Conservation (phyloP, 1,140 invertebrate species). For the Proales similis region DNA sequence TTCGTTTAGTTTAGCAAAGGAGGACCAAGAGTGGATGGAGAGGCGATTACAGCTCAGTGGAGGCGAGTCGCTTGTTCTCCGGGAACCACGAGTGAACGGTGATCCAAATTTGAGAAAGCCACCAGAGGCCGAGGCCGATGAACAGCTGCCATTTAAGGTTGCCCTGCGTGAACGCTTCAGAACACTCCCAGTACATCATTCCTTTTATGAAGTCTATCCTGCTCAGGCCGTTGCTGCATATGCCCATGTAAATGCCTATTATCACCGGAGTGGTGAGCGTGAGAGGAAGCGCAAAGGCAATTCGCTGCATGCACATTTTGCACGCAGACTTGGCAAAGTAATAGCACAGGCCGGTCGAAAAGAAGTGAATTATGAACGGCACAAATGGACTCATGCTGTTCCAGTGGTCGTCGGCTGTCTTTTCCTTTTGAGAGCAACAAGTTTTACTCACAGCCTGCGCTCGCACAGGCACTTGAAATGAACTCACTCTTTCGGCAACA, state of each 20-base stretch:
- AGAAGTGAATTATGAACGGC: constrained; percentile 43
- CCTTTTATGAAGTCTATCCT: constrained; percentile 31
- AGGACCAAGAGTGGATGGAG: constrained; percentile 39
- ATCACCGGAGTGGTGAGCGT: constrained; percentile 44
- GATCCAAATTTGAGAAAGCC: constrained; percentile 87
- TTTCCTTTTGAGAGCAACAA: constrained; percentile 33
- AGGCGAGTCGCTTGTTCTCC: constrained; percentile 88
- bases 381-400: constrained; percentile 40
- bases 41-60: constrained; percentile 88
- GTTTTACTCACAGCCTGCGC: too few relatives aligned
- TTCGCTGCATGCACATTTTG: constrained; percentile 47
- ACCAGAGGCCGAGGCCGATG: constrained; percentile 64
- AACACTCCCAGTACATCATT: constrained; percentile 38
- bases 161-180: constrained; percentile 40
- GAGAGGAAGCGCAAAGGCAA: constrained; percentile 46
- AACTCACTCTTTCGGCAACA: constrained; percentile 21
- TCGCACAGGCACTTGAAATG: constrained; percentile 40
- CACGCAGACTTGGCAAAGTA: constrained; percentile 46
- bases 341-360: constrained; percentile 46
- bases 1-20: background rate
- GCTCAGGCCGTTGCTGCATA: constrained; percentile 20
- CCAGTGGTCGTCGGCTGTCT: constrained; percentile 36
- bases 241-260: constrained; percentile 42
- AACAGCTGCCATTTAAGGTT: constrained; percentile 39
- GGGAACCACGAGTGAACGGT: constrained; percentile 95